Evolutionary conservation across 2,888 invertebrate species (phyloP), one percentile per base, ranked within the genome.

Genomic region (Lapara coniferarum): DNA sequence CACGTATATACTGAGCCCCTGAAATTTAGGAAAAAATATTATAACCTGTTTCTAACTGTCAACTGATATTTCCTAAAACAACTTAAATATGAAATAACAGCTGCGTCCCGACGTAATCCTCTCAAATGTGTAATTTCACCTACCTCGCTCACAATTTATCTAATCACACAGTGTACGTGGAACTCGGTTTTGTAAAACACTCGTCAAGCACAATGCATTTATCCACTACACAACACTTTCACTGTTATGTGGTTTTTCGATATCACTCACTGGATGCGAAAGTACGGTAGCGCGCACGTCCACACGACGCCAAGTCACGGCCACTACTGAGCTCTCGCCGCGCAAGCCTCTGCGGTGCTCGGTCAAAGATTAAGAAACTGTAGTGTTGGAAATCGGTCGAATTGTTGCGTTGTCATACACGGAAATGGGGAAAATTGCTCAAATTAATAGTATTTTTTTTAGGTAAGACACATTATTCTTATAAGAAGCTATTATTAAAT

Each of bases 291-390:
- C 81, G 78, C 81, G 80, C 71, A 81, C 89, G 87, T 83, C 83
- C 85, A 75, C 74, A 73, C 84, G 73, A 75, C 83, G 75, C 85
- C 78, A 78, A 74, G 80, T 77, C 90, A 78, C 92, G 89, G 82
- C 76, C 77, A 79, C 77, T 78, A 92, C 92, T 91, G 86, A 79
- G 73, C 76, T 75, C 80, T 83, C 81, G 82, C 84, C 87, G 91
- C 91, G 90, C 92, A 90, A 87, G 85, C 86, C 87, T 87, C 87
- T 83, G 83, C 87, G 84, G 85, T 75, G 77, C 83, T 81, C 73
- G 80, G 86, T 85, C 87, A 86, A 83, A 87, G 83, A 89, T 82
- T 85, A 85, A 70, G 68, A 67, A 69, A 66, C 30, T 66, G 69
- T 63, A 63, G 63, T 63, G 63, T 49, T 49, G 63, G 49, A 63